Conservation (phyloP, 2,888 invertebrate species). For the Dryobotodes eremita region DNA sequence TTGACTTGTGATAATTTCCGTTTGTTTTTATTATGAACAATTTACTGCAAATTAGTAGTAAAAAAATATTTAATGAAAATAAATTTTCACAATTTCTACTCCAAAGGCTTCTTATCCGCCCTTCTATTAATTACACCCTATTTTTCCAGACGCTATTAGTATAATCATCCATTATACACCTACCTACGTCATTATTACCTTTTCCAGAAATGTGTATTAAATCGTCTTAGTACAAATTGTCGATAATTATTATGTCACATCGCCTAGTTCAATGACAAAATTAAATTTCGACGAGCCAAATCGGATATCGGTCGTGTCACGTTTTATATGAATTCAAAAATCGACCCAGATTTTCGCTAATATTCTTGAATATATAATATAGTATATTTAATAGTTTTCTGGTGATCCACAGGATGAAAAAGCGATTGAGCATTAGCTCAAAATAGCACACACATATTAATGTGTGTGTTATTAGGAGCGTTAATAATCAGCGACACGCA, state of each 20-base stretch:
- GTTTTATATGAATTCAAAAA: neutral
- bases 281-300: neutral
- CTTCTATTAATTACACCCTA: neutral
- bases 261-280: neutral
- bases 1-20: neutral
- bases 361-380: neutral
- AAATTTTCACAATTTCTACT: neutral
- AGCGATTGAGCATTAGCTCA: too few species aligned
- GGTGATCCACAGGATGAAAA: neutral
- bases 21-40: neutral
- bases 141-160: neutral
- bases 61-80: neutral
- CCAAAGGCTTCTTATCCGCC: neutral
- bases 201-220: neutral
- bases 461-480: too few species aligned
- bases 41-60: neutral
- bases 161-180: neutral
- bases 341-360: neutral
- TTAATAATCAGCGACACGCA: too few species aligned
- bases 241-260: neutral
- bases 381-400: neutral
- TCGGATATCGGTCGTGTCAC: neutral
- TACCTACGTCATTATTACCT: neutral
- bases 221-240: neutral
- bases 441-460: too few species aligned